Base-by-base conservation (phyloP, 2,797 vertebrate genomes). In the Hippopotamyrus pictus region DNA sequence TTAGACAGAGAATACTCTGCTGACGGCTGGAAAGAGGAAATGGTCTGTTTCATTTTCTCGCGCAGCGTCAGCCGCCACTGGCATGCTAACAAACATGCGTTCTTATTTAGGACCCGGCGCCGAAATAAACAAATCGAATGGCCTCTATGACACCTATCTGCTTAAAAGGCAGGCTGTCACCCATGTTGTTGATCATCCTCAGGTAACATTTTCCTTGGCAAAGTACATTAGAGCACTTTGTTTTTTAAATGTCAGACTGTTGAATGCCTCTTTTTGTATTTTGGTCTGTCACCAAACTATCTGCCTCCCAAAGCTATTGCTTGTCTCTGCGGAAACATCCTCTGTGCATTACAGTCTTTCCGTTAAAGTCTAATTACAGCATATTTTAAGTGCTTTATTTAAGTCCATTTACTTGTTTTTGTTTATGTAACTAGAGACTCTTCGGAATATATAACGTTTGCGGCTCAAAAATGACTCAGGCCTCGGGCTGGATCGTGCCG, bases 1-100 rank as follows among this genome's bases (percentile, higher is more conserved):
- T 90, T 76, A 92, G 92, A 90, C 89, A 62, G 90, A 94, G 92
- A 90, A 62, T 73, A 91, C 91, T 51, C 73, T 89, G 89, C 91
- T 92, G 93, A 94, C 93, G 93, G 90, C 91, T 95, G 95, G 95
- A 96, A 96, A 96, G 94, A 95, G 95, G 96, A 96, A 96, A 93
- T 86, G 82, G 91, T 88, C 91, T 90, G 93, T 92, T 91, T 93
- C 91, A 95, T 92, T 93, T 91, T 90, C 92, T 94, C 90, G 91
- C 89, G 91, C 93, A 93, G 90, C 92, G 12, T 76, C 84, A 86
- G 84, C 83, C 19, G 4, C 85, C 89, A 93, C 93, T 94, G 92
- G 93, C 92, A 88, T 37, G 51, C 41, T 62, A 69, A 82, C 57
- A 89, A 92, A 91, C 93, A 90, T 94, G 94, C 93, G 94, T 94